A percentile compares a stretch with the other conserved stretches of the same genome.
Evolutionary conservation across 1,140 invertebrate species (phyloP).

Genomic region (Hydropsyche tenuis): DNA sequence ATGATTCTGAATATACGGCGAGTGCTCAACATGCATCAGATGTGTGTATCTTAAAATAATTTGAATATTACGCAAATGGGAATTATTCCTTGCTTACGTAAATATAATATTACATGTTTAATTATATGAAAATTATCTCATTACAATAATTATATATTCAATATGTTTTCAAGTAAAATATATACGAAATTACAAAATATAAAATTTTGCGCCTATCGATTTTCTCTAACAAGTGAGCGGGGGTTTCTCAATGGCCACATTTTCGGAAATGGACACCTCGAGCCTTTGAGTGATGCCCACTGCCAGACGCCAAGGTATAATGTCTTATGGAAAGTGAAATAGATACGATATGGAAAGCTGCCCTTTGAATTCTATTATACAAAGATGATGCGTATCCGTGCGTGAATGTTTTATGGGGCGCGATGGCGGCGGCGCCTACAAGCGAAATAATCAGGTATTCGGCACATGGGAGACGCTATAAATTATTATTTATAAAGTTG

Average conservation of each 20-base stretch:
- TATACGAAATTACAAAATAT: not conserved
- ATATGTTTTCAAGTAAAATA: too few relatives aligned
- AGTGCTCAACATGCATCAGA: too few relatives aligned
- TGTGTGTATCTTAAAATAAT: too few relatives aligned
- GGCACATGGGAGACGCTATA: constrained; percentile 28
- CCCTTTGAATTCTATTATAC: constrained; percentile 39
- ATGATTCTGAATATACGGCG: too few relatives aligned
- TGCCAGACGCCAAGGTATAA: not conserved
- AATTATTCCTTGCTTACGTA: too few relatives aligned
- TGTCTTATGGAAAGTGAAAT: constrained; percentile 36
- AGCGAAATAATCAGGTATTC: constrained; percentile 30
- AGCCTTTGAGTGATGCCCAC: constrained; percentile 24
- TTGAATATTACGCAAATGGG: too few relatives aligned
- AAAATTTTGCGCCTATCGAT: too few relatives aligned
- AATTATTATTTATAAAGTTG: constrained; percentile 36
- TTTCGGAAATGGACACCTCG: not conserved
- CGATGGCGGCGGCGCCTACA: not conserved
- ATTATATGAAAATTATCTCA: too few relatives aligned
- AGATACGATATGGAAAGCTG: constrained; percentile 37
- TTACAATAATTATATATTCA: too few relatives aligned
- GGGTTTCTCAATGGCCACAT: constrained; percentile 1
- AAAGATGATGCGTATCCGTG: constrained; percentile 35
- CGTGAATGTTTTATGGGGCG: constrained; percentile 36
- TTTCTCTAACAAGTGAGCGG: too few relatives aligned
- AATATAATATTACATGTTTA: too few relatives aligned